phyloP scores from a whole-genome alignment of 2,797 vertebrate species.

The Tangara arthus region DNA sequence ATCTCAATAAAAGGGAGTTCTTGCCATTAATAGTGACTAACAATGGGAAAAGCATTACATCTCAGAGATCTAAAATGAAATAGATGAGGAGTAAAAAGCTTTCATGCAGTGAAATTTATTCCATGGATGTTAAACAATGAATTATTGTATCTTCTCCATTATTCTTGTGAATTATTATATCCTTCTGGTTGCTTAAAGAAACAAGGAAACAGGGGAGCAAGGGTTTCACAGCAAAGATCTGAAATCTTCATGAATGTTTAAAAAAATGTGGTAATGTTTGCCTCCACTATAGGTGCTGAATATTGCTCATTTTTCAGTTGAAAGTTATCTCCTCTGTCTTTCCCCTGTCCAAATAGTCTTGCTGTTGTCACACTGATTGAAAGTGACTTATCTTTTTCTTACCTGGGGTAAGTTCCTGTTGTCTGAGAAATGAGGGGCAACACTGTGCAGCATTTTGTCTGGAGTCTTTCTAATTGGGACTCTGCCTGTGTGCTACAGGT shows the following conservation, averaged over 20 bases:
- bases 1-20: not conserved
- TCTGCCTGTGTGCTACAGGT: not conserved
- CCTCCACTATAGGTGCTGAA: not conserved
- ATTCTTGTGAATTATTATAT: not conserved
- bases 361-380: not conserved
- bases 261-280: not conserved
- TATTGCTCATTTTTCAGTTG: not conserved
- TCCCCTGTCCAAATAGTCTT: not conserved
- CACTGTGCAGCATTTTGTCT: not conserved
- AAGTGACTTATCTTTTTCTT: not conserved
- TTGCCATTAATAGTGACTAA: not conserved
- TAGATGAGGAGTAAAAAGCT: not conserved
- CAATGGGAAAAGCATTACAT: not conserved
- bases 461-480: not conserved
- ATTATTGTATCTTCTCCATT: not conserved
- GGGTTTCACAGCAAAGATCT: not conserved
- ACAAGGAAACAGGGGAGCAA: not conserved
- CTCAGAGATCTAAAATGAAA: not conserved
- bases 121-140: not conserved
- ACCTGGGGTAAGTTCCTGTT: not conserved
- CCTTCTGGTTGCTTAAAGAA: not conserved
- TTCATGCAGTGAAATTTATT: not conserved
- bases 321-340: not conserved
- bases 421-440: not conserved
- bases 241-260: not conserved